Evolutionary conservation across 2,888 invertebrate genomes (phyloP).

Genomic region (Anarsia innoxiella): DNA sequence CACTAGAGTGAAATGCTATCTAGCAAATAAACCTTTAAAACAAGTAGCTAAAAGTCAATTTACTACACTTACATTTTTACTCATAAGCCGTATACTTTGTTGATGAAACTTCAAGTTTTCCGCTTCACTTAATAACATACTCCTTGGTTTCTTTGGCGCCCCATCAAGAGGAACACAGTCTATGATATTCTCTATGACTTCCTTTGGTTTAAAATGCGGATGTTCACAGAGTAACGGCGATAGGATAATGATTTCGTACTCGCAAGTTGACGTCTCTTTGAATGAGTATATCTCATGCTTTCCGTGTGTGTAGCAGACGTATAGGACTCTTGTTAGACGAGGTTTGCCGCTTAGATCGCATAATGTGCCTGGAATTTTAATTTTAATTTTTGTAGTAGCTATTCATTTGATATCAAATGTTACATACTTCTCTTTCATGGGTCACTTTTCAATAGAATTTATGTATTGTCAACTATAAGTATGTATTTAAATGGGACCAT

Average conservation of each 20-base stretch:
- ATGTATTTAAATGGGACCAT: no score
- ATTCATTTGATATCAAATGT: neutral
- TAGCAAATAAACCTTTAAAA: no score
- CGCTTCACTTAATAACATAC: conserved; percentile 81
- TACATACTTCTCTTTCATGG: neutral
- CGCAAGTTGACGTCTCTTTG: conserved; percentile 95
- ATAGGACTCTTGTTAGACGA: conserved; percentile 86
- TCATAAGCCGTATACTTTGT: conserved; percentile 62
- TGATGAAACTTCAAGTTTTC: conserved; percentile 82
- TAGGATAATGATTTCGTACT: conserved; percentile 93
- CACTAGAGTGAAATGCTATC: no score
- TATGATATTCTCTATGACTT: conserved; percentile 84
- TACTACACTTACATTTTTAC: conserved; percentile 27
- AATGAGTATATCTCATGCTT: conserved; percentile 94
- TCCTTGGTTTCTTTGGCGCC: conserved; percentile 82
- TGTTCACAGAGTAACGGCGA: conserved; percentile 92
- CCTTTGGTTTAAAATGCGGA: conserved; percentile 88
- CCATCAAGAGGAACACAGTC: conserved; percentile 81
- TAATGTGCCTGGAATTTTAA: conserved; percentile 76
- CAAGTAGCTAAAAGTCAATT: no score
- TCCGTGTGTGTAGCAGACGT: conserved; percentile 91
- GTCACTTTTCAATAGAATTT: neutral
- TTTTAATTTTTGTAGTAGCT: no score
- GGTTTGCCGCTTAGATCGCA: conserved; percentile 94
- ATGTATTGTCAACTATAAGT: neutral